A percentile compares a stretch with the other conserved stretches of the same genome.
Evolutionary conservation across 2,797 vertebrate genomes (phyloP).

Genomic region (Sebastolobus altivelis): DNA sequence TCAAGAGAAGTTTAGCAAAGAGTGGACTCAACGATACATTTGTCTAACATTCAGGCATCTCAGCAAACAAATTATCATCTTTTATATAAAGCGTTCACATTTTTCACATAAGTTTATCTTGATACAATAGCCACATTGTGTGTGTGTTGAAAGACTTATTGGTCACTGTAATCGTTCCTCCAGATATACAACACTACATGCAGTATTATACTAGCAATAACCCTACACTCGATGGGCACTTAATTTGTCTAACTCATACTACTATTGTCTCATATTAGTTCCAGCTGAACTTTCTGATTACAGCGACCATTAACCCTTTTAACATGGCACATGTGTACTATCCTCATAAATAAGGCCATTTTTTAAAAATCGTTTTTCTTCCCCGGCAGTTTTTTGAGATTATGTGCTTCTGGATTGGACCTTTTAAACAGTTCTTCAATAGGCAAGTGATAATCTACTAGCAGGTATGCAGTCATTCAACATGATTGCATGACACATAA

Average conservation of each 20-base stretch:
- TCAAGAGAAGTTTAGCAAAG: conserved; percentile 61
- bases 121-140: neutral
- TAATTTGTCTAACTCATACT: neutral
- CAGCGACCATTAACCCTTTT: neutral
- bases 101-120: neutral
- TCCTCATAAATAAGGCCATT: neutral
- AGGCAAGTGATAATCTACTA: neutral
- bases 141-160: neutral
- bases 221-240: neutral
- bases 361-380: neutral
- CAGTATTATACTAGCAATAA: neutral
- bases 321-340: conserved; percentile 8
- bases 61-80: conserved; percentile 21
- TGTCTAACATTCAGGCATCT: conserved; percentile 75
- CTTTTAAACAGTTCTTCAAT: conserved; percentile 1
- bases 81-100: neutral
- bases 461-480: neutral
- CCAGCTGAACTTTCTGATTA: conserved; percentile 1
- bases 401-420: conserved; percentile 8
- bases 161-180: neutral
- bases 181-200: too few species aligned
- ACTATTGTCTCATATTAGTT: neutral
- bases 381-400: neutral
- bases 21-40: conserved; percentile 69
- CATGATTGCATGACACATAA: conserved; percentile 27